Conservation (phyloP, 1,140 invertebrate species). For the Microplitis demolitor region DNA sequence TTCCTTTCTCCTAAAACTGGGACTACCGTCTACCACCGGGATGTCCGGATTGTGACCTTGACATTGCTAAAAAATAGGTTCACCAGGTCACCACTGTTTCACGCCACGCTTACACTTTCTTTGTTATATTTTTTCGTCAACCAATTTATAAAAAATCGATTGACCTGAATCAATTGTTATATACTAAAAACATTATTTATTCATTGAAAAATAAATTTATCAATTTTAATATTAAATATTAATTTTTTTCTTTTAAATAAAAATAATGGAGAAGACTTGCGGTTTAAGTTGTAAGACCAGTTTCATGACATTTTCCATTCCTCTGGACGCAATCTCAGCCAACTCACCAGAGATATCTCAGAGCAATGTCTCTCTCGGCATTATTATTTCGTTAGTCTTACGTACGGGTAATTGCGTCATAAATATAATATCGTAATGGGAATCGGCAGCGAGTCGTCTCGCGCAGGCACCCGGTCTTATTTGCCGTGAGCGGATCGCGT, state of each 20-base stretch:
- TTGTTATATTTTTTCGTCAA: neutral
- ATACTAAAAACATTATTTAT: no score
- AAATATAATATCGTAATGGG: slow-evolving; percentile 45
- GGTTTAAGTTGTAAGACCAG: slow-evolving; percentile 1
- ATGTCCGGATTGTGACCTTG: slow-evolving; percentile 33
- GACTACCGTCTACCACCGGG: slow-evolving; percentile 20
- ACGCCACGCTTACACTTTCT: neutral
- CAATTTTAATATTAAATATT: no score
- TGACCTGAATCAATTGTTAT: no score
- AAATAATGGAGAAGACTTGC: no score
- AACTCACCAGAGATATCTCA: neutral
- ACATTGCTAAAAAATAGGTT: slow-evolving; percentile 17
- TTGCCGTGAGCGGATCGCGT: slow-evolving; percentile 23
- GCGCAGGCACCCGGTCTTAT: slow-evolving; percentile 10
- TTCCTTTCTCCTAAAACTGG: slow-evolving; percentile 11
- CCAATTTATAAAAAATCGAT: no score
- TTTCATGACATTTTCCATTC: neutral
- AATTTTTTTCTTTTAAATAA: no score
- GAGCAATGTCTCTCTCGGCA: neutral
- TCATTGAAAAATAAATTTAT: no score
- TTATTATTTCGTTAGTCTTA: slow-evolving; percentile 33
- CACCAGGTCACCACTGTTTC: slow-evolving; percentile 18
- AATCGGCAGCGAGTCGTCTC: slow-evolving; percentile 26
- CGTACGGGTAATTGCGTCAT: slow-evolving; percentile 35
- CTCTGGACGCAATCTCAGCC: neutral